These are phyloP conservation scores for Gordius sp. DNA, from an alignment of 2,888 invertebrate species.

Conservation along the genomic window DNA sequence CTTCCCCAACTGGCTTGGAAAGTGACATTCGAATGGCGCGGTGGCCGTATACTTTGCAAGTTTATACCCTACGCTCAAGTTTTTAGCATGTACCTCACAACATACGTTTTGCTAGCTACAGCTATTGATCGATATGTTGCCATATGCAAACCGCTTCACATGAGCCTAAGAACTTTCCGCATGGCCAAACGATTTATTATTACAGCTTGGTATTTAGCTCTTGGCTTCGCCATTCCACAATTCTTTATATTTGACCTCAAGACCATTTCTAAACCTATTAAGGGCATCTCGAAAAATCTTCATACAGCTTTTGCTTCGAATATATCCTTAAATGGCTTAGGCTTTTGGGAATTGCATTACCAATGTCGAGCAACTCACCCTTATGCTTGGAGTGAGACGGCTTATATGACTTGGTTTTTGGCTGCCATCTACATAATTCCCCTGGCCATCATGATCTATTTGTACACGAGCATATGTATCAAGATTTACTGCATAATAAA, in stretches of 20 bases:
- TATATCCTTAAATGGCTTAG: no score
- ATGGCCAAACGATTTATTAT: neutral
- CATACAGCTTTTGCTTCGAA: no score
- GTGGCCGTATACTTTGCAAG: neutral
- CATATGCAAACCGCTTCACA: neutral
- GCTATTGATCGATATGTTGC: neutral
- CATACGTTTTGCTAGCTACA: neutral
- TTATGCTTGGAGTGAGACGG: neutral
- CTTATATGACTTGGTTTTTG: neutral
- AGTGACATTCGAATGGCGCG: neutral
- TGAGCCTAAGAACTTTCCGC: neutral
- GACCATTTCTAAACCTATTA: no score
- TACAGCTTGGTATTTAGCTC: neutral
- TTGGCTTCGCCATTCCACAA: neutral
- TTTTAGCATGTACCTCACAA: neutral
- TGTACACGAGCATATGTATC: neutral
- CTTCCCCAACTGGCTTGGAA: neutral
- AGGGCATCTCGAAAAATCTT: no score
- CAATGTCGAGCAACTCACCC: neutral
- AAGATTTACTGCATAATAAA: neutral
- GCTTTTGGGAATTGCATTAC: no score
- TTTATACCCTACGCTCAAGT: neutral
- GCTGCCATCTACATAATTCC: neutral
- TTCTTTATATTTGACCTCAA: neutral
- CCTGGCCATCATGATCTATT: neutral